phyloP scores from a whole-genome alignment of 1,140 invertebrate species.

The Drosophila albomicans region DNA sequence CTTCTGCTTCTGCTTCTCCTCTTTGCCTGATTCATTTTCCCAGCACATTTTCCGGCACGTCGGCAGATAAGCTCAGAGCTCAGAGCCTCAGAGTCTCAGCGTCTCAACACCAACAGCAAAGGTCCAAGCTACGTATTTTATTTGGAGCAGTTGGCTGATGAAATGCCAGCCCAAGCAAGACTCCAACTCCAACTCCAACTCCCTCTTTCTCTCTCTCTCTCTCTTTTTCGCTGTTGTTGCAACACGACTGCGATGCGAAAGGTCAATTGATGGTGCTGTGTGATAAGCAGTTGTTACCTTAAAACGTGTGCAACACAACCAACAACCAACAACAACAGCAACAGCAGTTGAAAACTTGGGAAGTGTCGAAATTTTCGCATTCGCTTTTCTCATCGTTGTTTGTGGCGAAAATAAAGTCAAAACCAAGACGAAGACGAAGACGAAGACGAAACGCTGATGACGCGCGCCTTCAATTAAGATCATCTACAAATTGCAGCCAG shows the following conservation, averaged over 20 bases:
- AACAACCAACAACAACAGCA: conserved; percentile 29
- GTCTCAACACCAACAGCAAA: neutral
- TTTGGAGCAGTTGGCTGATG: conserved; percentile 74
- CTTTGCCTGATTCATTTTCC: conserved; percentile 54
- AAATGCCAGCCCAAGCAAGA: conserved; percentile 44
- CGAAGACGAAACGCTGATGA: conserved; percentile 23
- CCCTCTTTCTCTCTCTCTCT: neutral
- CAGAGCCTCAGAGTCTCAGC: neutral
- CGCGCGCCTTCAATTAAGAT: conserved; percentile 77
- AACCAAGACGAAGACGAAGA: too few species aligned
- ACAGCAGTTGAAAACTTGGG: conserved; percentile 7
- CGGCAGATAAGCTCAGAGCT: conserved; percentile 38
- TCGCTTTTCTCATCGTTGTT: conserved; percentile 49
- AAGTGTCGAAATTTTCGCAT: conserved; percentile 67
- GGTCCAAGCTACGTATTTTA: conserved; percentile 60
- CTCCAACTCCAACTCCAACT: neutral
- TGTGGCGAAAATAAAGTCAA: neutral
- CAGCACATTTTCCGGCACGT: conserved; percentile 66
- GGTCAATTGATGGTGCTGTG: conserved; percentile 79
- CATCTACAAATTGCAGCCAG: conserved; percentile 72
- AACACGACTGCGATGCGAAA: conserved; percentile 76
- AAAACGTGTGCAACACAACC: conserved; percentile 65
- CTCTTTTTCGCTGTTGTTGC: neutral
- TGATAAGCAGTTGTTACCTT: conserved; percentile 78
- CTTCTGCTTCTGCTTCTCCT: neutral